A percentile compares a stretch with the other conserved stretches of the same genome.
Conservation (phyloP, 1,140 invertebrate species). For the Wasmannia auropunctata region DNA sequence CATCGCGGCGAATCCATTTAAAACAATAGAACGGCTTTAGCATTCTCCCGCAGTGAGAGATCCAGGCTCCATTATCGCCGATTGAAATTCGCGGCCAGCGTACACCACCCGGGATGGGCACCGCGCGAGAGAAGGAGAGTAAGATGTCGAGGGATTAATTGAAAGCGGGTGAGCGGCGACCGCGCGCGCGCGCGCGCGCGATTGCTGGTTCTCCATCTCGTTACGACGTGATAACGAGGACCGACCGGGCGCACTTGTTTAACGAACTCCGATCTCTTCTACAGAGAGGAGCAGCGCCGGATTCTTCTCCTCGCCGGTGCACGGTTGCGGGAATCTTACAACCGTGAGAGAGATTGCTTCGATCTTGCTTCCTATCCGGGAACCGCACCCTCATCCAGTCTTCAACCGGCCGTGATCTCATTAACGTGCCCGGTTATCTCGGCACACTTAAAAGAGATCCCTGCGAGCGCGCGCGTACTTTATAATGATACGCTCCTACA, state of each 20-base stretch:
- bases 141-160: constrained; percentile 65
- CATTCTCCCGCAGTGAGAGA: not conserved
- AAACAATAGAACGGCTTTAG: constrained; percentile 30
- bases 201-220: constrained; percentile 52
- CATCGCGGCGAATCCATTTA: constrained; percentile 4
- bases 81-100: constrained; percentile 34
- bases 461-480: constrained; percentile 33
- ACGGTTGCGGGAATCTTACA: constrained; percentile 2
- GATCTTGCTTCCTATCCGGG: constrained; percentile 33
- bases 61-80: not conserved
- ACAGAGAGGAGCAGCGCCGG: not conserved
- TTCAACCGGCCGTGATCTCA: constrained; percentile 68
- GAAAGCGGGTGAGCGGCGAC: constrained; percentile 50
- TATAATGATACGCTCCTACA: constrained; percentile 58
- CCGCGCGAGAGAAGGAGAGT: not conserved
- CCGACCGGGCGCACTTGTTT: constrained; percentile 73
- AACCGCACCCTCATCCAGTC: constrained; percentile 22
- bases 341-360: not conserved
- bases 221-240: constrained; percentile 43
- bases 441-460: constrained; percentile 63
- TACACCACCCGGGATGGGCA: not conserved
- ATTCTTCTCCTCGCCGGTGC: constrained; percentile 51
- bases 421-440: constrained; percentile 62
- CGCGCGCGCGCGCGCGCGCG: too few relatives aligned
- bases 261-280: constrained; percentile 65